Evolutionary conservation across 2,888 invertebrate genomes (phyloP), one percentile per base, ranked within the genome.

Genomic region (Drosophila dives): DNA sequence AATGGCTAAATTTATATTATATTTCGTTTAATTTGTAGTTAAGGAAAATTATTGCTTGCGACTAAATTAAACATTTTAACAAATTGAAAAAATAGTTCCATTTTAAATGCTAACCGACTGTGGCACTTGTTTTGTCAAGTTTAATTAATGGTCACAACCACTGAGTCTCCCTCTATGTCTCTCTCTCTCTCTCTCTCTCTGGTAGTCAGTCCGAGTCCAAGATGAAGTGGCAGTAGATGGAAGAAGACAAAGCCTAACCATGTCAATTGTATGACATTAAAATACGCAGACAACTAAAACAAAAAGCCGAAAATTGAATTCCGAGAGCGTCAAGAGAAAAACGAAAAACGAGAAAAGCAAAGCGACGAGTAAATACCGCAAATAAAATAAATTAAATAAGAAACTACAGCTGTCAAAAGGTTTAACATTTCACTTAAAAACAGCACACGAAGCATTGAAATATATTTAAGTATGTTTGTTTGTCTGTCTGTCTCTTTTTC

Each of bases 341-440:
- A 26, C 40, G 20, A 61, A 67, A 67, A 67, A 26, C 40, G 17
- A 59, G 23, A 69, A 51, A 62, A 56, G 50, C 64, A 73, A 59
- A 73, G 68, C 79, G 78, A 80, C 72, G 76, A 80, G 80, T 80
- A 89, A 89, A 86, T 89, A 82, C 85, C 85, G 90, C 88, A 86
- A 86, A 86, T 86, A 86, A 86, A 86, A 86, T 86, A 89, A 86
- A 86, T 86, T 89, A 89, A 86, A 89, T 86, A 86, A 86, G 85
- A 89, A 86, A 89, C 85, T 89, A 86, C 85, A 85, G 90, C 85
- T 86, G 85, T 86, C 85, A 86, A 89, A 86, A 86, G 85, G 85
- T 89, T 86, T 86, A 86, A 86, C 85, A 86, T 86, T 86, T 86
- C 85, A 86, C 85, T 86, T 86, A 86, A 86, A 89, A 85, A 80